Evolutionary conservation across 1,140 invertebrate species (phyloP).

Genomic region (Ips typographus): DNA sequence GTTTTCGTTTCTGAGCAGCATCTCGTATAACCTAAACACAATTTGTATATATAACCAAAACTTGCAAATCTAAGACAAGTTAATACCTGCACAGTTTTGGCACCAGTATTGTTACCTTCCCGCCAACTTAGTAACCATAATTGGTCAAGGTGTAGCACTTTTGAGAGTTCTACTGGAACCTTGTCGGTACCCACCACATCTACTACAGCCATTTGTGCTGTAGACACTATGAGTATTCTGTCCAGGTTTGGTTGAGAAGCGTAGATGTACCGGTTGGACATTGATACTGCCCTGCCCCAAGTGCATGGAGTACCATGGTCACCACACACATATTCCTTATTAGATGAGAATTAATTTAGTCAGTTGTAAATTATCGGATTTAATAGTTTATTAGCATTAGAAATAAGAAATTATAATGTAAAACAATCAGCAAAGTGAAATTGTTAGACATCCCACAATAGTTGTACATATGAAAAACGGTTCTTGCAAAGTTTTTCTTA

Average conservation of each 20-base stretch:
- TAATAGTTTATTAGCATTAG: too few species aligned
- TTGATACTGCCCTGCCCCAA: constrained; percentile 76
- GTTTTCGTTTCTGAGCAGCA: constrained; percentile 73
- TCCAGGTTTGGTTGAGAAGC: constrained; percentile 73
- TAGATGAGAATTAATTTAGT: too few species aligned
- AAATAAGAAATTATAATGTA: too few species aligned
- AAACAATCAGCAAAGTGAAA: too few species aligned
- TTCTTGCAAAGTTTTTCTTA: too few species aligned
- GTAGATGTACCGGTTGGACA: constrained; percentile 74
- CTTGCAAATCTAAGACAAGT: background rate
- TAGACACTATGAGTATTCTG: constrained; percentile 71
- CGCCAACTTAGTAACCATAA: constrained; percentile 79
- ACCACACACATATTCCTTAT: constrained; percentile 70
- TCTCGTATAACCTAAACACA: constrained; percentile 67
- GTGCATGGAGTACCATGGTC: constrained; percentile 65
- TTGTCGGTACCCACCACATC: constrained; percentile 76
- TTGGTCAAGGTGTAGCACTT: constrained; percentile 74
- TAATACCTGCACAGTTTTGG: constrained; percentile 68
- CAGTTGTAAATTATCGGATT: too few species aligned
- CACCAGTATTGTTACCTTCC: constrained; percentile 56
- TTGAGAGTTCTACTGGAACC: constrained; percentile 71
- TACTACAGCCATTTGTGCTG: constrained; percentile 72
- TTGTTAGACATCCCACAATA: too few species aligned
- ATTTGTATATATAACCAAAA: background rate
- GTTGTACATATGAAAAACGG: too few species aligned